Evolutionary conservation across 1,140 invertebrate species (phyloP).

Genomic region (Paramacrobiotus metropolitanus): DNA sequence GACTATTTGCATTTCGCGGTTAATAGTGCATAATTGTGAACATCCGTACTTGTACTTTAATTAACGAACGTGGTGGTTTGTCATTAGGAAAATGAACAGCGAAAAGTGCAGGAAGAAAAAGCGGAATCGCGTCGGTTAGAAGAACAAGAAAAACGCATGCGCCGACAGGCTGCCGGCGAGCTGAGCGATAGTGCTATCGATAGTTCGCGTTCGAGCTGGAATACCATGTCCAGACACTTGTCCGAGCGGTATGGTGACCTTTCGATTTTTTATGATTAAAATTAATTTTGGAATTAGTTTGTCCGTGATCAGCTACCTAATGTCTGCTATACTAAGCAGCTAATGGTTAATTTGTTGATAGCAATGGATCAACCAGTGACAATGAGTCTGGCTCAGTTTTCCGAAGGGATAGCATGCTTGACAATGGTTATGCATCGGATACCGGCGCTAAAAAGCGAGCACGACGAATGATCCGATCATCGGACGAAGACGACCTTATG

Average conservation of each 20-base stretch:
- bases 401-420: neutral
- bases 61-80: neutral
- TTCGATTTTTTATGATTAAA: no score
- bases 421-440: neutral
- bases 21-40: no score
- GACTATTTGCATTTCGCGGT: no score
- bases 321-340: no score
- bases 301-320: no score
- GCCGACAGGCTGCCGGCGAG: neutral
- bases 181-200: neutral
- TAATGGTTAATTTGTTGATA: no score
- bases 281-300: no score
- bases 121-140: constrained; percentile 8
- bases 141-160: neutral
- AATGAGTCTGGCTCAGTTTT: neutral
- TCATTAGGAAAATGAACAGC: constrained; percentile 12
- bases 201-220: neutral
- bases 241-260: neutral
- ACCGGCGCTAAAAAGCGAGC: constrained; percentile 3
- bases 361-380: neutral
- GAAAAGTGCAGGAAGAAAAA: constrained; percentile 11
- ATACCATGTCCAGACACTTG: neutral
- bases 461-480: neutral
- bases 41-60: no score
- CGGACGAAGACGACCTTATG: constrained; percentile 1